Evolutionary conservation across 2,888 invertebrate species (phyloP).

Genomic region (Pherbina coryleti): DNA sequence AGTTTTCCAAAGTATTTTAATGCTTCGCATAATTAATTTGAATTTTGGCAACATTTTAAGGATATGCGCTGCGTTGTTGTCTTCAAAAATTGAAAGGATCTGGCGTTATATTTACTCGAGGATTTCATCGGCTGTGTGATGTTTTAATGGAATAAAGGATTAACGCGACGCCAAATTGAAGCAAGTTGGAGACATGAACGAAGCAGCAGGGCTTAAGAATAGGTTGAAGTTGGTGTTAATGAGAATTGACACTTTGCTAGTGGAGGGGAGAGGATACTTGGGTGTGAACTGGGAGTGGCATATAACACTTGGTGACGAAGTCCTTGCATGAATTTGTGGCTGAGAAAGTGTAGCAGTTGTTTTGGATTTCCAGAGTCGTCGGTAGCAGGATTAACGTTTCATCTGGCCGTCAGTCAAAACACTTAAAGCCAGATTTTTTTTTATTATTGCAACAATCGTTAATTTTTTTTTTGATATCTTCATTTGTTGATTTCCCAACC

Average conservation of each 20-base stretch:
- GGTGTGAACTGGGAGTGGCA: background rate
- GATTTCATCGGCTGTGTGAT: constrained; percentile 17
- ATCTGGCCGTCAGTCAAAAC: background rate
- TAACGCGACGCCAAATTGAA: constrained; percentile 32
- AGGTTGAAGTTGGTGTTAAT: background rate
- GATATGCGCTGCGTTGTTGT: background rate
- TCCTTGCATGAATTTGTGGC: constrained; percentile 35
- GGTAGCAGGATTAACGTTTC: background rate
- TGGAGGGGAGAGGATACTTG: background rate
- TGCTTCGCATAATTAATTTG: constrained; percentile 44
- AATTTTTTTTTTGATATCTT: background rate
- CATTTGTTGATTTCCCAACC: constrained; percentile 30
- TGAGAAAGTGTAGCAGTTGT: constrained; percentile 18
- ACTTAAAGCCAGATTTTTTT: background rate
- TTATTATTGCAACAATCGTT: background rate
- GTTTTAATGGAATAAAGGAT: constrained; percentile 43
- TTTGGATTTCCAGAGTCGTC: background rate
- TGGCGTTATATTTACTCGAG: constrained; percentile 18
- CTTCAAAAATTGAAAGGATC: background rate
- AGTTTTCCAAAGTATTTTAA: constrained; percentile 29
- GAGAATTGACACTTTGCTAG: constrained; percentile 25
- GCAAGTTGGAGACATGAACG: background rate
- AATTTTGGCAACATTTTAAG: constrained; percentile 23
- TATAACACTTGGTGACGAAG: background rate
- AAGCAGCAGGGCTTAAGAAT: background rate